A percentile compares a stretch with the other conserved stretches of the same genome.
These are phyloP conservation scores for Apogon hyalosoma DNA, from an alignment of 2,797 vertebrate genomes.

Conservation along the genomic window DNA sequence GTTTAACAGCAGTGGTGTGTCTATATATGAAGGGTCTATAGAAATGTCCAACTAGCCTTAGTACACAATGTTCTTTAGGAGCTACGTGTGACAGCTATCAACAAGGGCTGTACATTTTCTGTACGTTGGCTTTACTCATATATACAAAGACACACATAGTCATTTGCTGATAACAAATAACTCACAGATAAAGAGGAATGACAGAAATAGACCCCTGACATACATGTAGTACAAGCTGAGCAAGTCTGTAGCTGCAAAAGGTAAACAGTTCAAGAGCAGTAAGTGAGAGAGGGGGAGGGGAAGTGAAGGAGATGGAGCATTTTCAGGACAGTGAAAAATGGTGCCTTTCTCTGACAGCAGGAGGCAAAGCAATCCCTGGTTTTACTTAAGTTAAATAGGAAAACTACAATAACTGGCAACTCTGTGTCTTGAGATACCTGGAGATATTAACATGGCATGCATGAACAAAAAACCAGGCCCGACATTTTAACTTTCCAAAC, in stretches of 20 bases:
- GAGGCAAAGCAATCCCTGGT: conserved; percentile 1
- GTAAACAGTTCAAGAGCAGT: conserved; percentile 37
- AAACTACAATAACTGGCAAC: background rate
- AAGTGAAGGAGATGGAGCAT: conserved; percentile 18
- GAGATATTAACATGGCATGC: background rate
- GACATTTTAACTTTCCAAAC: background rate
- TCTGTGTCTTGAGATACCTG: background rate
- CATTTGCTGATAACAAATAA: background rate
- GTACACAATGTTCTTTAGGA: conserved; percentile 67
- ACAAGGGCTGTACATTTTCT: conserved; percentile 1
- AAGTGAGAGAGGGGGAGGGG: conserved; percentile 54
- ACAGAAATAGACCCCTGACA: conserved; percentile 1
- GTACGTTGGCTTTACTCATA: conserved; percentile 3
- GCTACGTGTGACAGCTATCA: conserved; percentile 5
- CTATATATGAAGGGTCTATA: conserved; percentile 1
- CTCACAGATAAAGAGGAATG: conserved; percentile 11
- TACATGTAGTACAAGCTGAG: background rate
- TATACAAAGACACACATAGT: background rate
- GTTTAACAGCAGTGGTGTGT: conserved; percentile 10
- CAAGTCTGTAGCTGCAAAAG: conserved; percentile 25
- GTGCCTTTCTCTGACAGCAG: conserved; percentile 16
- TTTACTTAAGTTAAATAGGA: background rate
- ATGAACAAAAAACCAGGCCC: background rate
- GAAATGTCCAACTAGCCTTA: conserved; percentile 26
- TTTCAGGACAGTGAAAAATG: conserved; percentile 26